Evolutionary conservation across 2,797 vertebrate genomes (phyloP).

Genomic region (Ceryle rudis): DNA sequence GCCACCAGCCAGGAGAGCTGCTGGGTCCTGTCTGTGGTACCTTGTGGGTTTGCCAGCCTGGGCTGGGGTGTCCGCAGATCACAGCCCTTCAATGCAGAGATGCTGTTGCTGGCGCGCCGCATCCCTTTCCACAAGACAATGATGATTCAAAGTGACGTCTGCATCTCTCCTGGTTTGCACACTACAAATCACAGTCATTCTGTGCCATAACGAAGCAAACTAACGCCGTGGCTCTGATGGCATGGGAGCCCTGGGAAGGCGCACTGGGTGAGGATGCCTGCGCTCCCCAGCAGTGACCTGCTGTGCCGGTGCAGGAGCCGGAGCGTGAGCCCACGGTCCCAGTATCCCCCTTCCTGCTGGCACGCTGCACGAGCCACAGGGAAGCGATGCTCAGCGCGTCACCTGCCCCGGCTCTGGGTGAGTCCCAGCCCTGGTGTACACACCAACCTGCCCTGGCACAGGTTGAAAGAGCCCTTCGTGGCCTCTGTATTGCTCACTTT

Average conservation of each 20-base stretch:
- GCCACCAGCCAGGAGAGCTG: not conserved
- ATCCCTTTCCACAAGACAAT: not conserved
- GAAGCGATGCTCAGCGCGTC: no score
- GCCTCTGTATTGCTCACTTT: not conserved
- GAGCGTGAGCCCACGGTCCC: not conserved
- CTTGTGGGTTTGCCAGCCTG: not conserved
- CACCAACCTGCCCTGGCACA: fast-evolving
- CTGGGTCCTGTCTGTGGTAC: not conserved
- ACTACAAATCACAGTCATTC: not conserved
- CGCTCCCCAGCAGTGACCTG: fast-evolving
- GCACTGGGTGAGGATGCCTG: no score
- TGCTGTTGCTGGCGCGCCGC: not conserved
- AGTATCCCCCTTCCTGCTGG: not conserved
- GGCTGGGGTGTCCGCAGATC: not conserved
- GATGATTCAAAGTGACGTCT: conserved; percentile 8
- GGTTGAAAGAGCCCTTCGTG: fast-evolving
- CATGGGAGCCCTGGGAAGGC: no score
- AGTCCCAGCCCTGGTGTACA: not conserved
- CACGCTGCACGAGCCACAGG: no score
- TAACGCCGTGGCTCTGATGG: not conserved
- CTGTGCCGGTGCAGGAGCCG: fast-evolving
- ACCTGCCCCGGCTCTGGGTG: not conserved
- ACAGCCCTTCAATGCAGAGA: not conserved
- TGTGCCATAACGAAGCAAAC: conserved; percentile 12
- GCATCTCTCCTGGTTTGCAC: not conserved